Evolutionary conservation across 1,140 invertebrate genomes (phyloP).

Genomic region (Vanessa atalanta): DNA sequence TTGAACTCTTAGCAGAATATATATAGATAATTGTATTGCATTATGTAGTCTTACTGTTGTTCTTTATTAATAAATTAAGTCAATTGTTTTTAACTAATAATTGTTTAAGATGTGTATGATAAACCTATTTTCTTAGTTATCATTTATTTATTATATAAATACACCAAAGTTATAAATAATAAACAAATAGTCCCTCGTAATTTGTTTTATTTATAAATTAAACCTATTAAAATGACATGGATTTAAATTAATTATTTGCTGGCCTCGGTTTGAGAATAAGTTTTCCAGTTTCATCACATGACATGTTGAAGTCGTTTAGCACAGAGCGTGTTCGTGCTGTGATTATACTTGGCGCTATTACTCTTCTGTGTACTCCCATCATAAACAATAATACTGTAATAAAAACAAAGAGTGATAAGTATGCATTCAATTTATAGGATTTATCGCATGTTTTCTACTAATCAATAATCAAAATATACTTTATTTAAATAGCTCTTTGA

Average conservation of each 20-base stretch:
- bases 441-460: too few species aligned
- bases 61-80: conserved; percentile 44
- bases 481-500: too few species aligned
- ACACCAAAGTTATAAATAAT: conserved; percentile 79
- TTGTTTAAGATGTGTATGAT: conserved; percentile 39
- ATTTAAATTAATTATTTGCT: conserved; percentile 62
- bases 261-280: conserved; percentile 92
- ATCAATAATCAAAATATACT: too few species aligned
- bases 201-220: conserved; percentile 58
- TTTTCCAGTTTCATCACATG: conserved; percentile 97
- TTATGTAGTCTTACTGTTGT: conserved; percentile 42
- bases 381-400: conserved; percentile 92
- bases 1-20: conserved; percentile 35
- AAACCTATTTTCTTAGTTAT: conserved; percentile 59
- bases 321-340: conserved; percentile 93
- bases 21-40: conserved; percentile 28
- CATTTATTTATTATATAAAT: conserved; percentile 77
- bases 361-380: conserved; percentile 95
- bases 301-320: conserved; percentile 98
- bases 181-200: conserved; percentile 75
- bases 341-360: conserved; percentile 98
- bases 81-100: conserved; percentile 42
- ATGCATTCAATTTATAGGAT: too few species aligned
- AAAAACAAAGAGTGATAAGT: conserved; percentile 3
- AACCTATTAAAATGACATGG: conserved; percentile 31